A percentile compares a stretch with the other conserved stretches of the same genome.
Evolutionary conservation across 2,797 vertebrate species (phyloP).

Genomic region (Lepilemur ruficaudatus): DNA sequence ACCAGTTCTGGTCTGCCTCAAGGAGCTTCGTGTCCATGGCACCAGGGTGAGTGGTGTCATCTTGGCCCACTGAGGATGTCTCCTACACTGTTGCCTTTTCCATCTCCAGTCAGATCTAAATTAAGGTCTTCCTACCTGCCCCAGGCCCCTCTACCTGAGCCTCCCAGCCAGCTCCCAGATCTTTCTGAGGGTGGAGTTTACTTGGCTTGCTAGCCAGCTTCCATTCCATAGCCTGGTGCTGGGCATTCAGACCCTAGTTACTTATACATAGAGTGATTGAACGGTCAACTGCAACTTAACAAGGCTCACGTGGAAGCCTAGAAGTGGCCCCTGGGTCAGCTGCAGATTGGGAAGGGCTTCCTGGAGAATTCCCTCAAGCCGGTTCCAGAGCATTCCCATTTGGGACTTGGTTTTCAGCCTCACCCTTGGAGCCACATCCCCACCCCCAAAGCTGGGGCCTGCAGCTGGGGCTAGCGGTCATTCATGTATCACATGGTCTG

Average conservation of each 20-base stretch:
- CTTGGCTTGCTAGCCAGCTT: neutral
- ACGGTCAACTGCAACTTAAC: fast-evolving
- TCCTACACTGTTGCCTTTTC: neutral
- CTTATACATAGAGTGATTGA: neutral
- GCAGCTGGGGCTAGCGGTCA: neutral
- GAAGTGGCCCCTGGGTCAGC: neutral
- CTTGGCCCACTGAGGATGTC: neutral
- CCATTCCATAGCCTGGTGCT: neutral
- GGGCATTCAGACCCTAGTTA: neutral
- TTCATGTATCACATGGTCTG: neutral
- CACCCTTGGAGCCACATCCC: neutral
- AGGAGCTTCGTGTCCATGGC: neutral
- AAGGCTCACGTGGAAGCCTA: neutral
- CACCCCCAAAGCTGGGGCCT: neutral
- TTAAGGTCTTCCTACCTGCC: neutral
- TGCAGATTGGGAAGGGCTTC: neutral
- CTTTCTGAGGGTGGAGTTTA: neutral
- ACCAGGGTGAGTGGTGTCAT: neutral
- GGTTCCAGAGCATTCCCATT: neutral
- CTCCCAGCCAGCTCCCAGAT: neutral
- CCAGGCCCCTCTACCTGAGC: neutral
- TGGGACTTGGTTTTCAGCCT: neutral
- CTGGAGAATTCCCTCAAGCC: neutral
- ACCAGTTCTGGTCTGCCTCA: neutral
- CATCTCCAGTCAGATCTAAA: neutral